Conservation (phyloP, 1,140 invertebrate genomes). For the Lepidurus packardi region DNA sequence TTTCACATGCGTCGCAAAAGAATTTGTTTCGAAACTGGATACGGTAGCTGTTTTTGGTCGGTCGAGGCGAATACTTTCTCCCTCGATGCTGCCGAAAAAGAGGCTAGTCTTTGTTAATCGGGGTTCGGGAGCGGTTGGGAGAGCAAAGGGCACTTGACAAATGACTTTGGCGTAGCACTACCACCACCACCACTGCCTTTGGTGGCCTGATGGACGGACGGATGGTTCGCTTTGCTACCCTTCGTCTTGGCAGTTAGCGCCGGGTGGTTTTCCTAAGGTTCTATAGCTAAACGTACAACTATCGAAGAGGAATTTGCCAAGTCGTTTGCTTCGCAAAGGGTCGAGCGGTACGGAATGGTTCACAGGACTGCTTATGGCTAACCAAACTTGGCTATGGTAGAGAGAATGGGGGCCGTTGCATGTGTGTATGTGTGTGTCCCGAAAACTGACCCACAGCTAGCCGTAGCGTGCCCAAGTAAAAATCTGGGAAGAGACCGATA, state of each 20-base stretch:
- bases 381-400: not conserved
- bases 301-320: constrained; percentile 10
- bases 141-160: constrained; percentile 3
- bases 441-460: not conserved
- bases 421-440: not conserved
- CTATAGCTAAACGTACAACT: not conserved
- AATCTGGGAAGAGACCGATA: constrained; percentile 17
- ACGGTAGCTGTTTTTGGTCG: not conserved
- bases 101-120: constrained; percentile 8
- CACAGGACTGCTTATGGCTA: not conserved
- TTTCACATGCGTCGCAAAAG: not conserved
- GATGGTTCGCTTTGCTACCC: not conserved
- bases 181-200: not conserved
- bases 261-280: constrained; percentile 13
- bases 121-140: not conserved
- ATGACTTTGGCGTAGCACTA: constrained; percentile 5
- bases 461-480: not conserved
- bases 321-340: not conserved
- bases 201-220: not conserved
- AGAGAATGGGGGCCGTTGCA: not conserved
- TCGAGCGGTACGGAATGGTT: not conserved
- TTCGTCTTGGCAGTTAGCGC: not conserved
- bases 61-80: not conserved
- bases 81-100: not conserved
- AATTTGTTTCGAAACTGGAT: not conserved